Evolutionary conservation across 2,888 invertebrate species (phyloP).

Genomic region (Apamea monoglypha): DNA sequence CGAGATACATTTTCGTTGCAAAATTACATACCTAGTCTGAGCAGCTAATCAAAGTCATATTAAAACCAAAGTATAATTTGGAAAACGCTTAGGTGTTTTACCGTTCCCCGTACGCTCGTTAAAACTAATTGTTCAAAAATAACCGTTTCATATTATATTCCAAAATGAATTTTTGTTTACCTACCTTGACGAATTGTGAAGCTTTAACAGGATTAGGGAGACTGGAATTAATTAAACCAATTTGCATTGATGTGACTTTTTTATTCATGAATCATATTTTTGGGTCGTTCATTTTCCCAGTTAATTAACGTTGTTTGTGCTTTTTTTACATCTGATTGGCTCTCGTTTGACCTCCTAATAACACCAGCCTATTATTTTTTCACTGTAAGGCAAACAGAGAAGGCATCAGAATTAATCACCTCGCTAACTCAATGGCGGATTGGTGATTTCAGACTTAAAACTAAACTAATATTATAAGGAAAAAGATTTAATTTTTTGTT

Average conservation of each 20-base stretch:
- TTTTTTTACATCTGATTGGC: not conserved
- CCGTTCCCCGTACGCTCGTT: conserved; percentile 62
- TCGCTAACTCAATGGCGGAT: not conserved
- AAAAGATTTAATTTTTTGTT: too few relatives aligned
- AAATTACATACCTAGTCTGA: conserved; percentile 26
- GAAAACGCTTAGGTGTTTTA: conserved; percentile 45
- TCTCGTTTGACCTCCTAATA: not conserved
- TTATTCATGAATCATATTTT: conserved; percentile 51
- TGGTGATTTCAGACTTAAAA: not conserved
- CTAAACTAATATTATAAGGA: not conserved
- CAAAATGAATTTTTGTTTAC: conserved; percentile 74
- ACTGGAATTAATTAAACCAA: conserved; percentile 54
- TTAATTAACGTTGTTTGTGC: conserved; percentile 1
- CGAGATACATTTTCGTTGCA: conserved; percentile 18
- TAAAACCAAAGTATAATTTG: conserved; percentile 54
- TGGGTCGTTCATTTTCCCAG: conserved; percentile 9
- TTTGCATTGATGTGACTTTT: conserved; percentile 61
- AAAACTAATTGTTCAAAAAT: conserved; percentile 73
- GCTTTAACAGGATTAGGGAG: conserved; percentile 52
- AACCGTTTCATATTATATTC: conserved; percentile 64
- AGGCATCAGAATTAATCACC: not conserved
- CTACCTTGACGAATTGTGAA: conserved; percentile 69
- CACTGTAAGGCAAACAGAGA: not conserved
- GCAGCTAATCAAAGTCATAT: conserved; percentile 61
- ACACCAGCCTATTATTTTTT: not conserved